Conservation (phyloP, 2,888 invertebrate genomes). For the Pandemis cinnamomeana region DNA sequence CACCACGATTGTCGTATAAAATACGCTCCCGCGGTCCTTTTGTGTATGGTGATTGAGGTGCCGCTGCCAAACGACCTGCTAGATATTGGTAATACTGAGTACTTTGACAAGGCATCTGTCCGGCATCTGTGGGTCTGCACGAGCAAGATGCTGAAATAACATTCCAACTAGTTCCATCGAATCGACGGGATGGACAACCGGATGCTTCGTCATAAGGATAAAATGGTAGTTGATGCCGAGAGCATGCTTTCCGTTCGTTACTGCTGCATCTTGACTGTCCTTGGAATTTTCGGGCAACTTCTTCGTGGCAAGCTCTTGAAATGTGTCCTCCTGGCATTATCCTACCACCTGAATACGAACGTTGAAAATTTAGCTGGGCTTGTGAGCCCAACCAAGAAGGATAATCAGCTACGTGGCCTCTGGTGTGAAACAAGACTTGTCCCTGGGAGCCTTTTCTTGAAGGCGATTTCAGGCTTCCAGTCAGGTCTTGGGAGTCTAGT, state of each 20-base stretch:
- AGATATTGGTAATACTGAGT: neutral
- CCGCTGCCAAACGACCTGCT: neutral
- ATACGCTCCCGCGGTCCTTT: neutral
- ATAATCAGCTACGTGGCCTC: neutral
- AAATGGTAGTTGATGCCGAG: neutral
- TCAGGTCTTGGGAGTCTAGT: neutral
- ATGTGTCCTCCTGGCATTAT: neutral
- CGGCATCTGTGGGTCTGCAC: neutral
- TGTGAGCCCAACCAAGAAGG: neutral
- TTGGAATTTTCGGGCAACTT: neutral
- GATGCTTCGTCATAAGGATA: neutral
- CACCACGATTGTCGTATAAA: neutral
- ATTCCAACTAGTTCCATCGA: constrained; percentile 1
- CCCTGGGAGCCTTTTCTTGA: neutral
- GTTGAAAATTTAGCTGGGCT: neutral
- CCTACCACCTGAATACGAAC: neutral
- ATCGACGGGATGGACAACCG: neutral
- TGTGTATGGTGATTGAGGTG: neutral
- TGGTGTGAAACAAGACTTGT: neutral
- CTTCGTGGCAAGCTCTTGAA: neutral
- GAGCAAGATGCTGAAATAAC: neutral
- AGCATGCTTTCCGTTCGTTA: neutral
- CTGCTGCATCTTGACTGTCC: neutral
- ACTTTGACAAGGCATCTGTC: neutral
- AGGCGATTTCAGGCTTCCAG: neutral